A percentile compares a stretch with the other conserved stretches of the same genome.
phyloP scores from a whole-genome alignment of 2,888 invertebrate genomes.

The Leucophenga maculata region DNA sequence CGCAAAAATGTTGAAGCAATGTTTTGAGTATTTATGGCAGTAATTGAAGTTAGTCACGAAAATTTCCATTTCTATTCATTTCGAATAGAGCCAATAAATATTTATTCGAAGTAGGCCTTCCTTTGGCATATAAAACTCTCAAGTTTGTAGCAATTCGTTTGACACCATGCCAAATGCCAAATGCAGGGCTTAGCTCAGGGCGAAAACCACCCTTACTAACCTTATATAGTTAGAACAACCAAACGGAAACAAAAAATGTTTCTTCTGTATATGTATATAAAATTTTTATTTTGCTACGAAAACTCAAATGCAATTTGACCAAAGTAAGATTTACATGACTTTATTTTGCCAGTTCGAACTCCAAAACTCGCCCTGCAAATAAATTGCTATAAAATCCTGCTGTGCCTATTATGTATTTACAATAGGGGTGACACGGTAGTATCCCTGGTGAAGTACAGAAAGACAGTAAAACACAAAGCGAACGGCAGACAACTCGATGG shows the following conservation, averaged over 20 bases:
- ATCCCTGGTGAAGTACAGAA: not conserved
- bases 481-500: not conserved
- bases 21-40: not conserved
- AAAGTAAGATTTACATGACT: constrained; percentile 54
- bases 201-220: constrained; percentile 33
- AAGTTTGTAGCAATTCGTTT: constrained; percentile 35
- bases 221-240: not conserved
- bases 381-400: constrained; percentile 41
- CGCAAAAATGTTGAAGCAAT: not conserved
- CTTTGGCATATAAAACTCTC: constrained; percentile 16
- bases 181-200: constrained; percentile 35
- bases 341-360: constrained; percentile 45
- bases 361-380: constrained; percentile 41
- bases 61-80: not conserved
- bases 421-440: constrained; percentile 16
- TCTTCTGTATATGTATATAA: too few species aligned
- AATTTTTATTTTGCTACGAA: constrained; percentile 27
- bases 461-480: not conserved
- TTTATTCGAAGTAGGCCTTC: not conserved
- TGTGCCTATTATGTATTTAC: constrained; percentile 20
- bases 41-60: constrained; percentile 12
- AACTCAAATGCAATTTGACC: constrained; percentile 55
- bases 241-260: too few species aligned
- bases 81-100: constrained; percentile 10
- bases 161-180: constrained; percentile 45